Evolutionary conservation across 2,888 invertebrate species (phyloP), one percentile per base, ranked within the genome.

Genomic region (Encarsia formosa): DNA sequence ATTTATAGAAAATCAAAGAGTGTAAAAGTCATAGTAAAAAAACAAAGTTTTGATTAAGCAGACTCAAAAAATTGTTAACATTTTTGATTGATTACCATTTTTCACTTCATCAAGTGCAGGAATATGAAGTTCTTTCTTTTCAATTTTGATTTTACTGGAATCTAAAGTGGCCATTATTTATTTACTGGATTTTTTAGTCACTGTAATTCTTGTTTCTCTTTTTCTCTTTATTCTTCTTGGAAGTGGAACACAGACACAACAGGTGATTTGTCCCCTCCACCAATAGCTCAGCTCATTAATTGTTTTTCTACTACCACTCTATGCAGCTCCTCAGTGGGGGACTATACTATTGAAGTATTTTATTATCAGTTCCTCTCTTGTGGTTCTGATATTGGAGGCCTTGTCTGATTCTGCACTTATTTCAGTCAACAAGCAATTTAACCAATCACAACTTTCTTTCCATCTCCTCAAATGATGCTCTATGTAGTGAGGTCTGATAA

Each of bases 21-120:
- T 41, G 29, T 9, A 13, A 8, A 29, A 29, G 29, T 29, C 13
- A 9, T 8, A 29, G n/a, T 39, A 20, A 20, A 31, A 20, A 19
- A 5, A 19, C n/a, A n/a, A n/a, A n/a, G n/a, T n/a, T n/a, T n/a
- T n/a, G n/a, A n/a, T n/a, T n/a, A n/a, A n/a, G n/a, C n/a, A n/a
- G n/a, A n/a, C n/a, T n/a, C n/a, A n/a, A n/a, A n/a, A n/a, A n/a
- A 23, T 9, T 23, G 8, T 34, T 16, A 5, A 26, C 31, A 16
- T 1, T 29, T 13, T 9, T 8, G 29, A 15, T 15, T 49, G 35
- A 51, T 75, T 71, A 85, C 85, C 84, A 63, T 79, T 73, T 44
- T 80, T 82, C n/a, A 87, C 69, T 70, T 88, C 87, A 32, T 81
- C 76, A 31, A 87, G 71, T 1, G 81, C 70, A 13, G 87, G 87